Evolutionary conservation across 1,140 invertebrate species (phyloP).

Genomic region (Drosophila sulfurigaster): DNA sequence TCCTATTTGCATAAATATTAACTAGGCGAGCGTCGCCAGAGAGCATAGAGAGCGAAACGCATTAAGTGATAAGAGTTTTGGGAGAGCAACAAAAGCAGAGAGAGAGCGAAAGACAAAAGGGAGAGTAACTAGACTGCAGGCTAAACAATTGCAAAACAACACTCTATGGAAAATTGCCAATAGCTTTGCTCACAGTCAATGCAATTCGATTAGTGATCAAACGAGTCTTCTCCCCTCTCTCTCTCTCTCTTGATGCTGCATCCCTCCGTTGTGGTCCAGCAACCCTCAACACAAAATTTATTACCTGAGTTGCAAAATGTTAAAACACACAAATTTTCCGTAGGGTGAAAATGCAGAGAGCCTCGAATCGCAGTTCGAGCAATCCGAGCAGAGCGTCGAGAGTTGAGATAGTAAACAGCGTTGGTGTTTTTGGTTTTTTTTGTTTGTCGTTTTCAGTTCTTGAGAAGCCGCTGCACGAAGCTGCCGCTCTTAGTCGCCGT

Average conservation of each 20-base stretch:
- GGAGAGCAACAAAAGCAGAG: background rate
- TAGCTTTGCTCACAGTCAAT: background rate
- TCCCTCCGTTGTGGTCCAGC: background rate
- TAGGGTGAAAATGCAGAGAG: slow-evolving; percentile 11
- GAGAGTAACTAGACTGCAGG: background rate
- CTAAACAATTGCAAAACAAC: background rate
- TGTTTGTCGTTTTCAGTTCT: slow-evolving; percentile 7
- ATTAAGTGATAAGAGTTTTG: slow-evolving; percentile 15
- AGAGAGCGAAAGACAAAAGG: background rate
- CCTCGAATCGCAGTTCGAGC: background rate
- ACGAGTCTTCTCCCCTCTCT: background rate
- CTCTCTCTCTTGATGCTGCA: background rate
- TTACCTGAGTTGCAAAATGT: slow-evolving; percentile 15
- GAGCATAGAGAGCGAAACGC: slow-evolving; percentile 1
- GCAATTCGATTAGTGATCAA: background rate
- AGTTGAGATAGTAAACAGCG: slow-evolving; percentile 9
- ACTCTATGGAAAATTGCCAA: slow-evolving; percentile 40
- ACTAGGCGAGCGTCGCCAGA: slow-evolving; percentile 10
- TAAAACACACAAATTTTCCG: background rate
- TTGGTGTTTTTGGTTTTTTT: background rate
- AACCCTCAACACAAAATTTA: background rate
- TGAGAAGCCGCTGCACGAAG: slow-evolving; percentile 23
- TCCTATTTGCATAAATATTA: slow-evolving; percentile 32
- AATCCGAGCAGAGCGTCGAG: slow-evolving; percentile 1
- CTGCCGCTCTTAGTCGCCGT: slow-evolving; percentile 33